Percentiles rank a stretch among this genome's conserved stretches.
Evolutionary conservation across 2,113 vertebrate species (phyloP).

Genomic region (Pelobates fuscus): DNA sequence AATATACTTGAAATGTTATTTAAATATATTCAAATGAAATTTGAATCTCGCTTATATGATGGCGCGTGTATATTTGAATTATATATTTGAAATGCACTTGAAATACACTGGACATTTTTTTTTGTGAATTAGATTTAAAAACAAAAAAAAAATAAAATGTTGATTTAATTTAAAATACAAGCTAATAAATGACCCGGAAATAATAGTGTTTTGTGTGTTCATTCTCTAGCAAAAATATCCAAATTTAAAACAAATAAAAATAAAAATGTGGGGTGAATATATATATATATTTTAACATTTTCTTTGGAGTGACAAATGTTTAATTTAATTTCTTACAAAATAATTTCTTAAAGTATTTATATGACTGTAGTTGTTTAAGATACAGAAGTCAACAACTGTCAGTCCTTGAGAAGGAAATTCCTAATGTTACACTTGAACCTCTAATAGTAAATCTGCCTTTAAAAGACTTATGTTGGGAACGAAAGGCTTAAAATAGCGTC

Average conservation of each 20-base stretch:
- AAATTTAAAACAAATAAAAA: too few relatives aligned
- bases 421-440: background rate
- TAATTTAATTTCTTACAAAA: too few relatives aligned
- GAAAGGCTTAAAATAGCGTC: background rate
- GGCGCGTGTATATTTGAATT: slow-evolving; percentile 88
- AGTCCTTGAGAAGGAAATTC: slow-evolving; percentile 33
- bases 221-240: background rate
- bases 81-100: slow-evolving; percentile 99
- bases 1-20: slow-evolving; percentile 99
- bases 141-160: slow-evolving; percentile 77
- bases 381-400: slow-evolving; percentile 42
- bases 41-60: slow-evolving; percentile 89
- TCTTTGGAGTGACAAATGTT: too few relatives aligned
- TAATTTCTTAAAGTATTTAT: too few relatives aligned
- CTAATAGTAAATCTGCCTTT: background rate
- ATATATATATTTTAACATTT: too few relatives aligned
- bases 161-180: slow-evolving; percentile 93
- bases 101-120: slow-evolving; percentile 99
- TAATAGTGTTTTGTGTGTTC: slow-evolving; percentile 74
- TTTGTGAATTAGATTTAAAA: slow-evolving; percentile 89
- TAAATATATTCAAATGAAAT: slow-evolving; percentile 90
- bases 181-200: slow-evolving; percentile 95
- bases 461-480: background rate
- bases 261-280: too few relatives aligned
- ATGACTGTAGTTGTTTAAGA: slow-evolving; percentile 45